Conservation (phyloP, 2,797 vertebrate species). For the Falco berigora region DNA sequence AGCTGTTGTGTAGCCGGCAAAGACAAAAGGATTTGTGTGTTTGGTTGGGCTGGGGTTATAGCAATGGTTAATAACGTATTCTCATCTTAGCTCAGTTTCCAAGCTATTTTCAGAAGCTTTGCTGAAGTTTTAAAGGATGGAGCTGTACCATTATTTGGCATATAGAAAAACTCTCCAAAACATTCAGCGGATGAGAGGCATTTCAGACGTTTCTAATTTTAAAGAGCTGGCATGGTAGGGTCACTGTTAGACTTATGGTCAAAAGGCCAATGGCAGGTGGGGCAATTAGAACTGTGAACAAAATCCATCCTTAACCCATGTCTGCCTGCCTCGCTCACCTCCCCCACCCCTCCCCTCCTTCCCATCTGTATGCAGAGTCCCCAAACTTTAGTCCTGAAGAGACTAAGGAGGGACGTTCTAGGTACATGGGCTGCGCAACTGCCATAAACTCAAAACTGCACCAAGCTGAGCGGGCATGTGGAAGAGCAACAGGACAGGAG, state of each 20-base stretch:
- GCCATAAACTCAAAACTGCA: accelerated
- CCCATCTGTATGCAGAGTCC: too few relatives aligned
- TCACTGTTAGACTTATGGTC: neutral
- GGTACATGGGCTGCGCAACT: too few relatives aligned
- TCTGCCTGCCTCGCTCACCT: too few relatives aligned
- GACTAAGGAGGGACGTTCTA: neutral
- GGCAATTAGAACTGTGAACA: neutral
- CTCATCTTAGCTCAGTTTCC: neutral
- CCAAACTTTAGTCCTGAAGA: neutral
- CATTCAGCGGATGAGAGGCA: neutral
- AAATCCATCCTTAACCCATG: neutral
- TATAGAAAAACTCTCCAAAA: neutral
- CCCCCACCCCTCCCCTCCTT: too few relatives aligned
- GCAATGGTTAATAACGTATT: neutral
- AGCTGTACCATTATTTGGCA: neutral
- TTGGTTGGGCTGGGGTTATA: neutral
- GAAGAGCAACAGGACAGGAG: neutral
- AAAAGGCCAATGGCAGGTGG: neutral
- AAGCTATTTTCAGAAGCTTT: neutral
- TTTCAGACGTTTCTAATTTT: neutral
- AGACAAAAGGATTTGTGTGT: neutral
- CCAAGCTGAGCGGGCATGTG: neutral
- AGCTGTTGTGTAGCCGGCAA: neutral
- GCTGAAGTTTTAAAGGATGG: neutral
- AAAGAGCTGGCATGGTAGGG: neutral